phyloP scores from a whole-genome alignment of 1,140 invertebrate species.

The Mamestra configurata region DNA sequence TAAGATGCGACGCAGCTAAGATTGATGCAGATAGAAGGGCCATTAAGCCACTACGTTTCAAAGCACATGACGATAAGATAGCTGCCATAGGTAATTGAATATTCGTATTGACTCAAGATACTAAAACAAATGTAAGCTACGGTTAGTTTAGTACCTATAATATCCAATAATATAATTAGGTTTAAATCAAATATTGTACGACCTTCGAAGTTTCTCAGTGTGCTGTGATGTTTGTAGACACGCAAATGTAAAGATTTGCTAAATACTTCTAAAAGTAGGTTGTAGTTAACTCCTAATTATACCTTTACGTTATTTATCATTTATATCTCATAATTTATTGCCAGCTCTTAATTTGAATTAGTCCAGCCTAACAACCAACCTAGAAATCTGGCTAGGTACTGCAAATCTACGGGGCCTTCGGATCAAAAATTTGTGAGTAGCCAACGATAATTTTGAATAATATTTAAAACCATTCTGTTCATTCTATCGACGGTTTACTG shows the following conservation, averaged over 20 bases:
- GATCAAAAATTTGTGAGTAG: too few species aligned
- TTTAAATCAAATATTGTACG: not conserved
- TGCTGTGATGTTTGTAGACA: not conserved
- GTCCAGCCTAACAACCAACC: too few species aligned
- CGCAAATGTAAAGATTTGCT: slow-evolving; percentile 29
- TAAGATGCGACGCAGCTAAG: too few species aligned
- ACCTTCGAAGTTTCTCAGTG: slow-evolving; percentile 12
- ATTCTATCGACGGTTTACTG: too few species aligned
- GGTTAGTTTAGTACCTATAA: not conserved
- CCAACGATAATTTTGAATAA: too few species aligned
- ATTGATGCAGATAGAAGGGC: too few species aligned
- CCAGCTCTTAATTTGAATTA: not conserved
- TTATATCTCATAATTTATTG: not conserved
- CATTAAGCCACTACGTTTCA: too few species aligned
- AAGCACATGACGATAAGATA: too few species aligned
- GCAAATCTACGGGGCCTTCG: too few species aligned
- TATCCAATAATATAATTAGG: not conserved
- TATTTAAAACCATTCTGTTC: too few species aligned
- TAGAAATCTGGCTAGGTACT: too few species aligned
- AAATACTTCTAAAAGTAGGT: not conserved
- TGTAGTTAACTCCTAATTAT: not conserved
- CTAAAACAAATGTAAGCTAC: not conserved
- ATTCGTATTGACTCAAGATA: not conserved
- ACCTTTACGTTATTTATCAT: not conserved
- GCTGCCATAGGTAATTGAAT: not conserved